A percentile compares a stretch with the other conserved stretches of the same genome.
These are phyloP conservation scores for Ecliptopera silaceata DNA, from an alignment of 2,888 invertebrate species.

Conservation along the genomic window DNA sequence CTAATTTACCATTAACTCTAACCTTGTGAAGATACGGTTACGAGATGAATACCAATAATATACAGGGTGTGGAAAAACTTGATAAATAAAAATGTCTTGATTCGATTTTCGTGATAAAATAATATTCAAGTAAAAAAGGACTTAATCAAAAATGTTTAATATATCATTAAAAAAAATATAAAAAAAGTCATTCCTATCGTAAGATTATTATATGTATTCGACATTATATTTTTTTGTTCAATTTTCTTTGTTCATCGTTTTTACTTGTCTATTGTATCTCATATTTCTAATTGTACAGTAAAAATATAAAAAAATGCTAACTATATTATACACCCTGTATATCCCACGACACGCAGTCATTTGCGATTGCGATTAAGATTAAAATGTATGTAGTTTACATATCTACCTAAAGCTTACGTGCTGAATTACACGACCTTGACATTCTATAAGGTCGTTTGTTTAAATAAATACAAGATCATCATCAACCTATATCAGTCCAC, in stretches of 20 bases:
- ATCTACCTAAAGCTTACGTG: too few relatives aligned
- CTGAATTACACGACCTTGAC: not conserved
- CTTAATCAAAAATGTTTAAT: too few relatives aligned
- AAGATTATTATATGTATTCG: too few relatives aligned
- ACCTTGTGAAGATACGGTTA: slow-evolving; percentile 41
- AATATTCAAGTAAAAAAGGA: too few relatives aligned
- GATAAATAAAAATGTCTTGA: not conserved
- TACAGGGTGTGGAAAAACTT: not conserved
- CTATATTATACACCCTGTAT: not conserved
- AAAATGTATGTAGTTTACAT: not conserved
- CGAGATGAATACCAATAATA: slow-evolving; percentile 46
- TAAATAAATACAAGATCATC: not conserved
- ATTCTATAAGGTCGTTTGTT: not conserved
- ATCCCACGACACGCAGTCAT: slow-evolving; percentile 1
- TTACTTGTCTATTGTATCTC: too few relatives aligned
- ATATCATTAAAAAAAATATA: too few relatives aligned
- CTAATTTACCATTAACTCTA: slow-evolving; percentile 19
- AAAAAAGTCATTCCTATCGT: too few relatives aligned
- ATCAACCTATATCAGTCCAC: too few relatives aligned
- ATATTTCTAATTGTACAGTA: too few relatives aligned
- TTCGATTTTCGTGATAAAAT: not conserved
- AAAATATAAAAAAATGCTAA: too few relatives aligned
- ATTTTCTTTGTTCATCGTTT: too few relatives aligned
- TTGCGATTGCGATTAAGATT: slow-evolving; percentile 2
- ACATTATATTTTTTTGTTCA: too few relatives aligned